Evolutionary conservation across 2,797 vertebrate genomes (phyloP).

Genomic region (Clarias platycephalus): DNA sequence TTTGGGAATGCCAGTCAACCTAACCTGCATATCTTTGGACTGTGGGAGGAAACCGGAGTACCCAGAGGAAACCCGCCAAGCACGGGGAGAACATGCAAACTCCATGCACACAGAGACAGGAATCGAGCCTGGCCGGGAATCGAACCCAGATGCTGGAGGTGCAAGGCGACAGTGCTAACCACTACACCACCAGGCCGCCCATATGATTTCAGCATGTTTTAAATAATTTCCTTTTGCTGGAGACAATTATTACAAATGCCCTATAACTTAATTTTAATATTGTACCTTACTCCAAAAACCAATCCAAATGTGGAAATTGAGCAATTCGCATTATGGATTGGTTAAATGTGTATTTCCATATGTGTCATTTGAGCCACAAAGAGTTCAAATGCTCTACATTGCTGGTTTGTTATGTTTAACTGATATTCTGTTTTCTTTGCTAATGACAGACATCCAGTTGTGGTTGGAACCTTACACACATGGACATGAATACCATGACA

Average conservation of each 20-base stretch:
- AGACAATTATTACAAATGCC: not conserved
- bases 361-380: not conserved
- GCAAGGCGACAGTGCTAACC: too few relatives aligned
- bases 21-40: too few relatives aligned
- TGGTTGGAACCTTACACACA: too few relatives aligned
- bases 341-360: not conserved
- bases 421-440: not conserved
- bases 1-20: too few relatives aligned
- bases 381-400: not conserved
- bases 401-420: not conserved
- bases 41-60: too few relatives aligned
- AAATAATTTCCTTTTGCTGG: not conserved
- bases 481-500: too few relatives aligned
- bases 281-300: not conserved
- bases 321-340: not conserved
- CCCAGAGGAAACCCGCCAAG: too few relatives aligned
- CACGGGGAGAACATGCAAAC: too few relatives aligned
- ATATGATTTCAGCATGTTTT: not conserved
- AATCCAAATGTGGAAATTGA: not conserved
- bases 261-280: not conserved
- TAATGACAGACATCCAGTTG: not conserved
- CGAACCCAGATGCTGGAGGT: too few relatives aligned
- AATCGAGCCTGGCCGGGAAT: too few relatives aligned
- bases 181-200: too few relatives aligned
- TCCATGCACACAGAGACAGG: too few relatives aligned